Base-by-base conservation (phyloP, 2,797 vertebrate genomes). In the Apogon talboti region DNA sequence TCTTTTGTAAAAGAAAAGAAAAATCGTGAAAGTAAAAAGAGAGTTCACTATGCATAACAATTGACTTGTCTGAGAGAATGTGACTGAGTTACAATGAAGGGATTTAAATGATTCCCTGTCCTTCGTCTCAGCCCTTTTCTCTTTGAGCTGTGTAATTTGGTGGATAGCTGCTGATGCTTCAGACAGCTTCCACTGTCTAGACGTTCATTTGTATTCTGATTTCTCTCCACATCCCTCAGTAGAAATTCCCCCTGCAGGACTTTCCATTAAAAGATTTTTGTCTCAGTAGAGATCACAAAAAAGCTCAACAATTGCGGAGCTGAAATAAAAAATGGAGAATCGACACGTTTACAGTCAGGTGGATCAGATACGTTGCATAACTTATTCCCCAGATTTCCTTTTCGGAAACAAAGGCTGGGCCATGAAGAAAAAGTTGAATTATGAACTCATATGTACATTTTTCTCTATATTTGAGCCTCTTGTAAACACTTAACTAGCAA, bases 161-260 rank as follows among this genome's bases (percentile, higher is more conserved):
- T 59, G 67, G 70, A 74, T 71, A 71, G 79, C 54, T 62, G 68
- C 65, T 74, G 71, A 79, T 72, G 75, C 74, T 66, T 62, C 52
- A 74, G 71, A 81, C 77, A 78, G 67, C 71, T 74, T 79, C 66
- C 43, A 71, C 77, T 82, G 85, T 90, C 85, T 72, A 86, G 83
- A 85, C 74, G 48, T 82, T 88, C 72, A 91, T 93, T 87, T 90
- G 80, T 87, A 92, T 86, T 89, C 73, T 67, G 80, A 87, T 91
- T 87, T 89, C 64, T 63, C 71, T 66, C 61, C 46, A 53, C 79
- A 74, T 81, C 70, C 55, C 63, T 65, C 71, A 19, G 71, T 78
- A 76, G 41, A 78, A 80, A 65, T 69, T 55, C 52, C 75, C 62
- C 85, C n/a, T 74, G 84, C 83, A 80, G 79, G 86, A 85, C 70